Conservation (phyloP, 1,140 invertebrate genomes). For the Panulirus ornatus region DNA sequence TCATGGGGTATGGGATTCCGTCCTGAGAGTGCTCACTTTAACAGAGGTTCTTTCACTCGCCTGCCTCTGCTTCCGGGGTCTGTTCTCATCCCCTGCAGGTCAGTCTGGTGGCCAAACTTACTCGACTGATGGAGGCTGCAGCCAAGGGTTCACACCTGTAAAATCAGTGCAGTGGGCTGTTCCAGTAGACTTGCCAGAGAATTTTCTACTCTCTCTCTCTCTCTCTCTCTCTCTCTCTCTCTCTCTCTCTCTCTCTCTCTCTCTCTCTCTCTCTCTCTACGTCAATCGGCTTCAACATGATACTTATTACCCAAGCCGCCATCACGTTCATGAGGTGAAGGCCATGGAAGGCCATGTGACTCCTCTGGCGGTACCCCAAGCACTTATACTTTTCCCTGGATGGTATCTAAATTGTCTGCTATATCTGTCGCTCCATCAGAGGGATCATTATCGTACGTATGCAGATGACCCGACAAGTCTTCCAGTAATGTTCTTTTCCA, state of each 20-base stretch:
- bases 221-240: background rate
- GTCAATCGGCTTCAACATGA: background rate
- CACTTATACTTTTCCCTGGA: background rate
- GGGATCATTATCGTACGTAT: background rate
- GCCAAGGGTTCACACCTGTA: background rate
- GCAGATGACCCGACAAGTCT: no score
- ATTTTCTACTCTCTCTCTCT: background rate
- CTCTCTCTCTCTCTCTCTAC: background rate
- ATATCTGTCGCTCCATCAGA: background rate
- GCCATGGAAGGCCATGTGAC: no score
- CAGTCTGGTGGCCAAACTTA: background rate
- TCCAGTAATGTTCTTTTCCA: no score
- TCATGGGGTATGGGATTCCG: no score
- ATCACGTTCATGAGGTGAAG: no score
- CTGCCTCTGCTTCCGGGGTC: no score
- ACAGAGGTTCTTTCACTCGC: no score
- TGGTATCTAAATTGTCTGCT: background rate
- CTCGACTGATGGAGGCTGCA: background rate
- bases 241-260: background rate
- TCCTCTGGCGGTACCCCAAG: background rate
- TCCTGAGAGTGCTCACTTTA: no score
- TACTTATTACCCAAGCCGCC: background rate
- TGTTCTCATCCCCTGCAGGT: background rate
- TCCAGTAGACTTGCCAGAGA: background rate
- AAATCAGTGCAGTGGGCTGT: background rate